These are phyloP conservation scores for Oryzias melastigma DNA, from an alignment of 2,113 vertebrate genomes.

Conservation along the genomic window DNA sequence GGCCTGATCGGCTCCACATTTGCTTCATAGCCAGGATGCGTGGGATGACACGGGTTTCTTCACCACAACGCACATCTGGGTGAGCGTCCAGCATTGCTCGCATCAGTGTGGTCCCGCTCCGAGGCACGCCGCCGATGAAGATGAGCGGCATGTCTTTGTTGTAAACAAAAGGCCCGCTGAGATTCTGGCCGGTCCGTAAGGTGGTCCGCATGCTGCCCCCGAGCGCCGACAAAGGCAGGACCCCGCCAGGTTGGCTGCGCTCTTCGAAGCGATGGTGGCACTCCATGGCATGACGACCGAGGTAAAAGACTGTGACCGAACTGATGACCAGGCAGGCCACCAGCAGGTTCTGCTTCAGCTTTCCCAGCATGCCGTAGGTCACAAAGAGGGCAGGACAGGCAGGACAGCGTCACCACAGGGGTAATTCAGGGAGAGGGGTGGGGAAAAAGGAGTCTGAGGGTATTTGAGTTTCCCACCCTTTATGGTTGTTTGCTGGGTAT, in stretches of 20 bases:
- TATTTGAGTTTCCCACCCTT: conserved; percentile 50
- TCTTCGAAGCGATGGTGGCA: conserved; percentile 92
- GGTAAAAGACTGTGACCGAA: conserved; percentile 91
- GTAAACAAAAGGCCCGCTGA: conserved; percentile 81
- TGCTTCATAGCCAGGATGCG: conserved; percentile 95
- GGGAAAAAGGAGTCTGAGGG: conserved; percentile 23
- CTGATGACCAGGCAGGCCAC: conserved; percentile 94
- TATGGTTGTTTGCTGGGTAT: conserved; percentile 59
- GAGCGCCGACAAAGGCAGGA: conserved; percentile 58
- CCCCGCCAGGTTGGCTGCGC: conserved; percentile 69
- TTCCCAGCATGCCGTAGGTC: conserved; percentile 85
- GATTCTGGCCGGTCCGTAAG: conserved; percentile 63
- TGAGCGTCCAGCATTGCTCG: conserved; percentile 96
- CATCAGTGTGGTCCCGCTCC: conserved; percentile 96
- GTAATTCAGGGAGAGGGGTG: conserved; percentile 15
- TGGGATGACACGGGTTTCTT: conserved; percentile 94
- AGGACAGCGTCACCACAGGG: conserved; percentile 31
- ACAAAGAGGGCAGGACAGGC: conserved; percentile 28
- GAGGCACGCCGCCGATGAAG: conserved; percentile 94
- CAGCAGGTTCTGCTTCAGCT: conserved; percentile 94
- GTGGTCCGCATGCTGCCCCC: conserved; percentile 73
- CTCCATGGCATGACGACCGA: conserved; percentile 95
- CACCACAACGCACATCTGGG: conserved; percentile 91
- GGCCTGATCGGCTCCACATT: conserved; percentile 96
- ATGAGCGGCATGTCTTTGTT: conserved; percentile 97